Evolutionary conservation across 2,888 invertebrate species (phyloP).

Genomic region (Maniola hyperantus): DNA sequence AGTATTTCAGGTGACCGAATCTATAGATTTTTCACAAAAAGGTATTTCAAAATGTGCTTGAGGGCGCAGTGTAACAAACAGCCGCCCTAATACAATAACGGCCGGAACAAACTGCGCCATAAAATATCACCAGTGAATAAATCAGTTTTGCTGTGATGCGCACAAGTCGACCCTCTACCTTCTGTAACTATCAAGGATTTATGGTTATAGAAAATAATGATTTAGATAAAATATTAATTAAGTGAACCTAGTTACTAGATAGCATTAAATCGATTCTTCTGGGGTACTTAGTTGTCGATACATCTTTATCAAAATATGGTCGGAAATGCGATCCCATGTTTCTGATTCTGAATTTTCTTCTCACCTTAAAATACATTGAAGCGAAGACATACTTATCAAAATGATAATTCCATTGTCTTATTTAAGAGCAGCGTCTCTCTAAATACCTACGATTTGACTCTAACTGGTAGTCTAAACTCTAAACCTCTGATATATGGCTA

Average conservation of each 20-base stretch:
- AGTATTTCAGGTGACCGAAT: conserved; percentile 15
- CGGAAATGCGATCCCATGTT: background rate
- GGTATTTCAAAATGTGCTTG: conserved; percentile 24
- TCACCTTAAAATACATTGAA: no score
- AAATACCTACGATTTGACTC: no score
- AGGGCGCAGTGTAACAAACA: conserved; percentile 71
- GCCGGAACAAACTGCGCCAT: conserved; percentile 86
- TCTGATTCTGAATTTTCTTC: background rate
- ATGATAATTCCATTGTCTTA: no score
- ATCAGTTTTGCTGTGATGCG: conserved; percentile 80
- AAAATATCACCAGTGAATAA: conserved; percentile 86
- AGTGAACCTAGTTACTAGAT: background rate
- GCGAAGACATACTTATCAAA: no score
- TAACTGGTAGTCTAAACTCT: no score
- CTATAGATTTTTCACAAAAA: conserved; percentile 19
- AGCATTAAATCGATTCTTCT: background rate
- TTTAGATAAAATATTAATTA: conserved; percentile 76
- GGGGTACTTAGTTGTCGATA: background rate
- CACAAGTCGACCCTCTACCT: conserved; percentile 57
- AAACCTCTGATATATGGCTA: no score
- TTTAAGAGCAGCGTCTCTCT: no score
- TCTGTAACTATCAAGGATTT: conserved; percentile 69
- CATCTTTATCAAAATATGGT: no score
- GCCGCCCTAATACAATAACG: conserved; percentile 86
- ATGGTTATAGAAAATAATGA: conserved; percentile 71